A percentile compares a stretch with the other conserved stretches of the same genome.
Evolutionary conservation across 2,888 invertebrate genomes (phyloP).

Genomic region (Spialia ferax): DNA sequence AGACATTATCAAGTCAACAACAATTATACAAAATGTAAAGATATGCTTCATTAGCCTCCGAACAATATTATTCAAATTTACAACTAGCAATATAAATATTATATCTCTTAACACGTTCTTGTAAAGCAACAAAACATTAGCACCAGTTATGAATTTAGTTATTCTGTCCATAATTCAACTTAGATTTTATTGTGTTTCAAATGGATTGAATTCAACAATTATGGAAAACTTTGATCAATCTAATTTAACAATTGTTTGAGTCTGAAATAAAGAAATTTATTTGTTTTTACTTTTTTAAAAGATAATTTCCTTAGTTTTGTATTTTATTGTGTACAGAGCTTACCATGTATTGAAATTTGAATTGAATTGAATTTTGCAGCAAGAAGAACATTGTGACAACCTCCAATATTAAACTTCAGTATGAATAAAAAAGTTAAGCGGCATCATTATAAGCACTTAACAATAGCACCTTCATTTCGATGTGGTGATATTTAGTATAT

Average conservation of each 20-base stretch:
- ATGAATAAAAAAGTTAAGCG: not conserved
- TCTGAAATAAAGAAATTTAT: too few species aligned
- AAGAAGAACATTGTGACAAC: not conserved
- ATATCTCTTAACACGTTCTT: slow-evolving; percentile 7
- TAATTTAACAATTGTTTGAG: not conserved
- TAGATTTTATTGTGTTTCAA: not conserved
- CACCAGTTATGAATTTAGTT: slow-evolving; percentile 8
- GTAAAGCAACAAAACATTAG: slow-evolving; percentile 27
- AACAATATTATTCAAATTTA: slow-evolving; percentile 21
- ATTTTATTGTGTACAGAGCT: too few species aligned
- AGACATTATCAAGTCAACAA: slow-evolving; percentile 31
- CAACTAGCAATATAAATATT: slow-evolving; percentile 25
- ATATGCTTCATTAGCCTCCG: slow-evolving; percentile 33
- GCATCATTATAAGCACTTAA: slow-evolving; percentile 29
- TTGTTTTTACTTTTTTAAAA: too few species aligned
- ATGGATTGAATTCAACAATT: not conserved
- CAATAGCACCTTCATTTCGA: slow-evolving; percentile 38
- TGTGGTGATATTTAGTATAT: slow-evolving; percentile 34
- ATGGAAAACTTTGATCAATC: not conserved
- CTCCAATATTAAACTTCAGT: not conserved
- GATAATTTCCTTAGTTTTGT: too few species aligned
- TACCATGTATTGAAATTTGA: too few species aligned
- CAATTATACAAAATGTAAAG: slow-evolving; percentile 36
- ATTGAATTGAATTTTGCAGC: too few species aligned
- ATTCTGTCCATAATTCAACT: not conserved